Conservation (phyloP, 2,888 invertebrate species). For the Bruchidius siliquastri region DNA sequence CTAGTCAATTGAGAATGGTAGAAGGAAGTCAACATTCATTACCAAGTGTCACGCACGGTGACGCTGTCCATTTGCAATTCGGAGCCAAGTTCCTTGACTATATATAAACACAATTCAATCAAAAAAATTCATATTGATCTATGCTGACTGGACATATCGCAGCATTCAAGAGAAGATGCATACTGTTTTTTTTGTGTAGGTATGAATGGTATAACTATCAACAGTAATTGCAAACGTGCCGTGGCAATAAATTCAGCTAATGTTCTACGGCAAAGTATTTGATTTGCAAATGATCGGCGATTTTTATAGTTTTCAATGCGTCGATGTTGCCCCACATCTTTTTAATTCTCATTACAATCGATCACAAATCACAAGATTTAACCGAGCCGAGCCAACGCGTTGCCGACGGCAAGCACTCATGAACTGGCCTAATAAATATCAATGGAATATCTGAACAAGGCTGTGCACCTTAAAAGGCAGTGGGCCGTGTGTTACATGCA, state of each 20-base stretch:
- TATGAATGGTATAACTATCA: neutral
- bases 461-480: neutral
- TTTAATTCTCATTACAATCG: neutral
- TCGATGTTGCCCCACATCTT: neutral
- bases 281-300: neutral
- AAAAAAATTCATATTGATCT: too few relatives aligned
- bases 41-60: too few relatives aligned
- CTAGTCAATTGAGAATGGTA: too few relatives aligned
- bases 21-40: too few relatives aligned
- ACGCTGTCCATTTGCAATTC: too few relatives aligned
- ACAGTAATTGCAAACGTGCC: neutral
- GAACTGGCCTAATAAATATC: neutral
- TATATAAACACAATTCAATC: too few relatives aligned
- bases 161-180: too few relatives aligned
- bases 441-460: neutral
- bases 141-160: too few relatives aligned
- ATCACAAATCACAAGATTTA: neutral
- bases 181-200: too few relatives aligned
- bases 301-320: neutral
- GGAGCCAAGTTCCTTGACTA: too few relatives aligned
- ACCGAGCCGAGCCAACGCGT: neutral
- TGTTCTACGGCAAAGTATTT: neutral
- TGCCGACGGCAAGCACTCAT: neutral
- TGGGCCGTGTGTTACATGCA: neutral
- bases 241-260: neutral